Evolutionary conservation across 2,797 vertebrate species (phyloP).

Genomic region (Mallotus villosus): DNA sequence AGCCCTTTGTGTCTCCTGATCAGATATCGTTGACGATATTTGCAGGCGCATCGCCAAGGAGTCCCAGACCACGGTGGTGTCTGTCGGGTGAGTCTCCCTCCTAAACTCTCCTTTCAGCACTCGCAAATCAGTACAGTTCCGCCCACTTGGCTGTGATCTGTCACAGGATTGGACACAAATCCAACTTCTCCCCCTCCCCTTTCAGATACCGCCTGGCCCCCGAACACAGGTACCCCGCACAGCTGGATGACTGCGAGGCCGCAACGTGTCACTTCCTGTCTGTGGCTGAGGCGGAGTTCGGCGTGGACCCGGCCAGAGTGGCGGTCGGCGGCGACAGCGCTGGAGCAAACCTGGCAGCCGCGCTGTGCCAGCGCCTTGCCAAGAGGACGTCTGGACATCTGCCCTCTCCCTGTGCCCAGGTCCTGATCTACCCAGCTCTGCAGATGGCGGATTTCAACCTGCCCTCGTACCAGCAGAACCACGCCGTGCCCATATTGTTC

Average conservation of each 20-base stretch:
- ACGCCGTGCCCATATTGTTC: constrained; percentile 72
- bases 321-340: constrained; percentile 81
- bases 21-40: constrained; percentile 73
- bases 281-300: constrained; percentile 67
- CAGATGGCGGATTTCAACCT: constrained; percentile 80
- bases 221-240: constrained; percentile 73
- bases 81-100: constrained; percentile 74
- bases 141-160: constrained; percentile 1
- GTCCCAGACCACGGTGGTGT: constrained; percentile 77
- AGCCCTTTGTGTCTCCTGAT: constrained; percentile 26
- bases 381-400: constrained; percentile 63
- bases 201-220: constrained; percentile 78
- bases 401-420: constrained; percentile 80
- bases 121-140: background rate
- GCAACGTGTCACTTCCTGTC: constrained; percentile 80
- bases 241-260: constrained; percentile 72
- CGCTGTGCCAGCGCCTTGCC: constrained; percentile 74
- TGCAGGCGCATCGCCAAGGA: constrained; percentile 73
- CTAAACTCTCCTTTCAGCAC: background rate
- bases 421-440: constrained; percentile 80
- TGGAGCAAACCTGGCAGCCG: constrained; percentile 75
- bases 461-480: constrained; percentile 85
- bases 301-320: constrained; percentile 74
- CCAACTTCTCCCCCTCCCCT: constrained; percentile 22
- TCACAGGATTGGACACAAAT: constrained; percentile 29